Base-by-base conservation (phyloP, 2,888 invertebrate species). In the Vesta saturnalis region DNA sequence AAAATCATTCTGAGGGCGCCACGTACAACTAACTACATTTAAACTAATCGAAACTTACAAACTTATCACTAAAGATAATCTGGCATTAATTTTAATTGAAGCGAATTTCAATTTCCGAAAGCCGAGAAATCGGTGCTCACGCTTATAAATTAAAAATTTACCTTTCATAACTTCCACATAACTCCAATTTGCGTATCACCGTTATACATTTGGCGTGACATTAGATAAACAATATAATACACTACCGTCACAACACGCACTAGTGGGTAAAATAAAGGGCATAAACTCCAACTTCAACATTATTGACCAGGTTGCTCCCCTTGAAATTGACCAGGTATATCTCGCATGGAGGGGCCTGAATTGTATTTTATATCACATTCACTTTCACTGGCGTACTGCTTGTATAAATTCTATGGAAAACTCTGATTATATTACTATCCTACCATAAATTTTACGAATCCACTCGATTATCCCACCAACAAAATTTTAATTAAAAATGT, bases 231-330 rank as follows among this genome's bases (percentile, higher is more conserved):
- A 57, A 22, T 46, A 52, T 49, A 43, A 54, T 66, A 64, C 68
- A 60, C 55, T 46, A 46, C 64, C 64, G 56, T 60, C 58, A 57
- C 63, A 65, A 69, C 63, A 66, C 69, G 68, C 65, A 70, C 72
- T 60, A 60, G 64, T 72, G 62, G 64, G 47, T 55, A 61, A 35
- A 64, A 43, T 46, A 60, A 43, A 56, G 59, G 49, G 64, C 70
- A 69, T 71, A 64, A 64, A 73, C 72, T 71, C 72, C 69, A 67
- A 73, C 72, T 71, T 72, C 70, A 67, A 73, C 74, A 77, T 77
- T 80, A 80, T 80, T 80, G 81, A 80, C 80, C 80, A 80, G 77
- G 78, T 77, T 76, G 78, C 78, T 78, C 79, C 79, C 78, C 79
- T 80, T 77, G 77, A 77, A 70, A 75, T 76, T 74, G 72, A 73